Evolutionary conservation across 2,888 invertebrate genomes (phyloP).

Genomic region (Nipponacmea schrenckii): DNA sequence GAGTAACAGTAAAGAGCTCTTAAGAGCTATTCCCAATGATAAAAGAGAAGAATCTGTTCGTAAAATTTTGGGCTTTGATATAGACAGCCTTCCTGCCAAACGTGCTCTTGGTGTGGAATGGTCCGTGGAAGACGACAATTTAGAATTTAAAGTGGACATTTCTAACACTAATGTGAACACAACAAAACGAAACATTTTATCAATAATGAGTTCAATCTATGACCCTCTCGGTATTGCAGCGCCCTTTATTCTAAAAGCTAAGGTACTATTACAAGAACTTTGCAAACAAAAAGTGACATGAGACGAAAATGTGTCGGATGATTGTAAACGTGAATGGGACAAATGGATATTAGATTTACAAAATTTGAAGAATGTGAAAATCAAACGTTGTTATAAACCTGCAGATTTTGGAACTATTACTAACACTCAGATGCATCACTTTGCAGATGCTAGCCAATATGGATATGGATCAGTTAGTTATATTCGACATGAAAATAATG

Average conservation of each 20-base stretch:
- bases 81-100: slow-evolving; percentile 18
- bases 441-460: no score
- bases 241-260: slow-evolving; percentile 11
- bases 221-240: slow-evolving; percentile 17
- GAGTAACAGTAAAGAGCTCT: neutral
- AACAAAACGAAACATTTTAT: neutral
- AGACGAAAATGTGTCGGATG: slow-evolving; percentile 7
- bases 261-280: slow-evolving; percentile 12
- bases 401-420: neutral
- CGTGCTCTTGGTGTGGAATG: slow-evolving; percentile 30
- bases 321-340: slow-evolving; percentile 2
- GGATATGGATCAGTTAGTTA: no score
- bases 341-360: slow-evolving; percentile 12
- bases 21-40: slow-evolving; percentile 20
- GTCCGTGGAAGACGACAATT: slow-evolving; percentile 21
- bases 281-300: slow-evolving; percentile 1
- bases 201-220: slow-evolving; percentile 11
- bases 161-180: slow-evolving; percentile 9
- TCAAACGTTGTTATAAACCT: neutral
- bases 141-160: slow-evolving; percentile 16
- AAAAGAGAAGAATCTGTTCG: slow-evolving; percentile 23
- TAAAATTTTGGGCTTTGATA: slow-evolving; percentile 7
- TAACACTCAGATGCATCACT: slow-evolving; percentile 10
- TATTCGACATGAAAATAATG: neutral
- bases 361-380: slow-evolving; percentile 5